Evolutionary conservation across 2,797 vertebrate genomes (phyloP), one percentile per base, ranked within the genome.

Genomic region (Leptatherina wallacei): DNA sequence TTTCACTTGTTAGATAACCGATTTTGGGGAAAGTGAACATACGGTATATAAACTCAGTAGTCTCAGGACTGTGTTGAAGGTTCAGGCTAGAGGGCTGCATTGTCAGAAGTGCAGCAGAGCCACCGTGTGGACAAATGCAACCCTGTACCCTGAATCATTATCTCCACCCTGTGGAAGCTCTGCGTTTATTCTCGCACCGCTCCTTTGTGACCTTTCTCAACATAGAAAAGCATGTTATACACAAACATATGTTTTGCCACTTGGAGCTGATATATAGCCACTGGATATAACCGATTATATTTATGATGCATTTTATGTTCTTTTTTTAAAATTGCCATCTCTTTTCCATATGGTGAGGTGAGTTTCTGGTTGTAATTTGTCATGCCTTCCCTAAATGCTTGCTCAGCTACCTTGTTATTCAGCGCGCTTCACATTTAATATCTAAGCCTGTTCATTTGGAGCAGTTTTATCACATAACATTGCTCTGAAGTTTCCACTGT

Each of bases 111-210:
- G 69, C 81, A 80, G 35, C 80, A 89, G 81, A 38, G 90, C 88
- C 93, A 78, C 86, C 90, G 14, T 84, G 93, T 94, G 94, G 91
- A 59, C n/a, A 2, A 36, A 14, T 51, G 1, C 4, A 61, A 65
- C 11, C 12, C 70, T 82, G 78, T 85, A 92, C 69, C 32, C 29
- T 75, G 24, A 47, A 69, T 29, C 32, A n/a, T 8, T 20, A 72
- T n/a, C n/a, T 30, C 40, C 40, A 44, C 22, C 16, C 42, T 40
- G 56, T 55, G 40, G 65, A 72, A 64, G 55, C 29, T 70, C 49
- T 71, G 56, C 51, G 71, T 58, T 68, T 65, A 38, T 55, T 24
- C 47, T 40, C 51, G 10, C 2, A 7, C 20, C 5, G 16, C 32
- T 61, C 22, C 32, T 71, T 32, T 44, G 22, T 54, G 61, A 47